These are phyloP conservation scores for Antheraea mylitta DNA, from an alignment of 1,140 invertebrate genomes.

Conservation along the genomic window DNA sequence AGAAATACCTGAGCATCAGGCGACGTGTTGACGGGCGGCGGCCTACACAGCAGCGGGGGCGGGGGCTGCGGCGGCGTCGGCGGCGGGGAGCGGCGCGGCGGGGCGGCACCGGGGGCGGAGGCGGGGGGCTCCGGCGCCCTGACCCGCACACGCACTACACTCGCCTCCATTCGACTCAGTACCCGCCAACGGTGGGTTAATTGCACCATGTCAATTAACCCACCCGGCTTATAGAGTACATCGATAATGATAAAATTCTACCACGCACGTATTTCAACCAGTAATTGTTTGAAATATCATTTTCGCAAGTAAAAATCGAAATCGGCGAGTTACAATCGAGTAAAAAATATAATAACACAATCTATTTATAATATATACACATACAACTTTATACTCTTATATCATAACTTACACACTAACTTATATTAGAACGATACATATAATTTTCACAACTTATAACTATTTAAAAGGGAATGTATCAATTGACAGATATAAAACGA, in stretches of 20 bases:
- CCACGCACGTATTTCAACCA: background rate
- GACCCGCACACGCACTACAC: conserved; percentile 11
- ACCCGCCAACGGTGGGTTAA: conserved; percentile 34
- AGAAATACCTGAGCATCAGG: no score
- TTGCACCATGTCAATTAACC: conserved; percentile 45
- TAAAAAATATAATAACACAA: background rate
- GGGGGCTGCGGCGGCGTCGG: conserved; percentile 34
- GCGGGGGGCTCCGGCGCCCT: conserved; percentile 12
- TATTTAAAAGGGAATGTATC: background rate
- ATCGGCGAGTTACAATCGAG: no score
- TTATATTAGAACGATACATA: no score
- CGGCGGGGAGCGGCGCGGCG: conserved; percentile 19
- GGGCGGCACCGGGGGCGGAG: conserved; percentile 22
- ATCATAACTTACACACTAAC: no score
- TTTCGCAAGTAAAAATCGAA: background rate
- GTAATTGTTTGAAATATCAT: background rate
- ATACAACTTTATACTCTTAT: no score
- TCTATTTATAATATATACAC: background rate
- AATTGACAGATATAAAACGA: background rate
- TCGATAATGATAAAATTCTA: background rate
- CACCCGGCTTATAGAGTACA: conserved; percentile 18
- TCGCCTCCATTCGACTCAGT: conserved; percentile 15
- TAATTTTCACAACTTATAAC: no score
- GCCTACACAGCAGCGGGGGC: conserved; percentile 21
- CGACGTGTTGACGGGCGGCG: no score